Conservation (phyloP, 2,888 invertebrate species). For the Timema podura region DNA sequence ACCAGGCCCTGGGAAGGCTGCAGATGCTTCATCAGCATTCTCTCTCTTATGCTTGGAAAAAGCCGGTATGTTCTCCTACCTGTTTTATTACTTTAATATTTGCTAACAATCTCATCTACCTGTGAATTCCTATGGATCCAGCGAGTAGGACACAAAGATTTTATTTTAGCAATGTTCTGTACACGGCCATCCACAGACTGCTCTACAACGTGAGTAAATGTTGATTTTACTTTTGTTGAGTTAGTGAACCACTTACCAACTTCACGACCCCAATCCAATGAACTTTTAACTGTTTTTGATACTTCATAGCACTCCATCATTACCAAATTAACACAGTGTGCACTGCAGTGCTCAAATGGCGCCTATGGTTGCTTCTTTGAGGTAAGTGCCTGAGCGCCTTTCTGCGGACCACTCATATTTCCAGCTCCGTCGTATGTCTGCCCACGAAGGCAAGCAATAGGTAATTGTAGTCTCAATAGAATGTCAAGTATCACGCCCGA, state of each 20-base stretch:
- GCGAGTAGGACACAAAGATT: background rate
- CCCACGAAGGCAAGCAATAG: background rate
- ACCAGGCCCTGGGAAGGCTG: too few relatives aligned
- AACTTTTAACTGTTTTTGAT: background rate
- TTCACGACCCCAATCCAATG: background rate
- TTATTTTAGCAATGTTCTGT: constrained; percentile 4
- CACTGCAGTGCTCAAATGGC: background rate
- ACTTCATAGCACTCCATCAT: constrained; percentile 4
- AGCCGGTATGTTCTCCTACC: too few relatives aligned
- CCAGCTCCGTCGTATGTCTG: background rate
- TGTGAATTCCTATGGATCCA: background rate
- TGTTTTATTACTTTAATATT: too few relatives aligned
- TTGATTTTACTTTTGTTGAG: background rate
- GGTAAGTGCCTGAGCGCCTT: background rate
- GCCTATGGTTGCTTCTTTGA: background rate
- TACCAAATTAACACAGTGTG: background rate
- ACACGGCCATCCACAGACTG: background rate
- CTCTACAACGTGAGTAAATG: constrained; percentile 5
- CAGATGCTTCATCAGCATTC: too few relatives aligned
- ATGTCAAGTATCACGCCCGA: background rate
- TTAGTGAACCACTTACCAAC: background rate
- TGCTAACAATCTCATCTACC: background rate
- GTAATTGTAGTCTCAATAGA: background rate
- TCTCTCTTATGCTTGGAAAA: too few relatives aligned
- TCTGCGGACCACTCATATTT: constrained; percentile 1